phyloP scores from a whole-genome alignment of 2,113 vertebrate species.

The Oncorhynchus tshawytscha region DNA sequence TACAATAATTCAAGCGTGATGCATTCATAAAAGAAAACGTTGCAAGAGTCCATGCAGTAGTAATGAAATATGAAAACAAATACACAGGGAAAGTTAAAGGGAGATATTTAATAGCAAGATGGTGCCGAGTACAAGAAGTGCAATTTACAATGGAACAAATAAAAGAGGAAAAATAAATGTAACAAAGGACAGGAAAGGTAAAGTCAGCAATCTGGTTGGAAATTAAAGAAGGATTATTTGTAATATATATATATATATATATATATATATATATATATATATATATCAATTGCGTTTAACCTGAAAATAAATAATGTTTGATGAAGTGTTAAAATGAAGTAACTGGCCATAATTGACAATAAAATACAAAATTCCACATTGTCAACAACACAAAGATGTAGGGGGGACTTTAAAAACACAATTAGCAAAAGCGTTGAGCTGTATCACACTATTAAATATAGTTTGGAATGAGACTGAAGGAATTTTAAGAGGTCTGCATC shows the following conservation, averaged over 20 bases:
- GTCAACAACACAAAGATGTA: slow-evolving; percentile 23
- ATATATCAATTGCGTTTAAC: neutral
- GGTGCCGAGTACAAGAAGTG: slow-evolving; percentile 75
- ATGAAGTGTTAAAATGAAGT: slow-evolving; percentile 11
- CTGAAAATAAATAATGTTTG: neutral
- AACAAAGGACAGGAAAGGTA: slow-evolving; percentile 30
- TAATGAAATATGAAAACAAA: slow-evolving; percentile 4
- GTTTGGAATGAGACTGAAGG: slow-evolving; percentile 69
- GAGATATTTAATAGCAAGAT: slow-evolving; percentile 83
- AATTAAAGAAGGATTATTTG: slow-evolving; percentile 6
- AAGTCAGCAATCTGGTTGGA: neutral
- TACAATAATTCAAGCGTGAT: too few relatives aligned
- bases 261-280: neutral
- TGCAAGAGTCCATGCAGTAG: too few relatives aligned
- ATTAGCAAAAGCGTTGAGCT: slow-evolving; percentile 28
- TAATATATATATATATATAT: neutral
- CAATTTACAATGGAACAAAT: slow-evolving; percentile 63
- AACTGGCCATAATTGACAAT: slow-evolving; percentile 35
- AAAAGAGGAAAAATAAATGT: slow-evolving; percentile 21
- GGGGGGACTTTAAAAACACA: slow-evolving; percentile 34
- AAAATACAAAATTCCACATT: slow-evolving; percentile 16
- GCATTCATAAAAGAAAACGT: too few relatives aligned
- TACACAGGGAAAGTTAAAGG: slow-evolving; percentile 69
- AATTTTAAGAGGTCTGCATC: slow-evolving; percentile 32
- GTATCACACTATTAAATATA: slow-evolving; percentile 32